phyloP scores from a whole-genome alignment of 2,888 invertebrate genomes.

The Stramonita haemastoma region DNA sequence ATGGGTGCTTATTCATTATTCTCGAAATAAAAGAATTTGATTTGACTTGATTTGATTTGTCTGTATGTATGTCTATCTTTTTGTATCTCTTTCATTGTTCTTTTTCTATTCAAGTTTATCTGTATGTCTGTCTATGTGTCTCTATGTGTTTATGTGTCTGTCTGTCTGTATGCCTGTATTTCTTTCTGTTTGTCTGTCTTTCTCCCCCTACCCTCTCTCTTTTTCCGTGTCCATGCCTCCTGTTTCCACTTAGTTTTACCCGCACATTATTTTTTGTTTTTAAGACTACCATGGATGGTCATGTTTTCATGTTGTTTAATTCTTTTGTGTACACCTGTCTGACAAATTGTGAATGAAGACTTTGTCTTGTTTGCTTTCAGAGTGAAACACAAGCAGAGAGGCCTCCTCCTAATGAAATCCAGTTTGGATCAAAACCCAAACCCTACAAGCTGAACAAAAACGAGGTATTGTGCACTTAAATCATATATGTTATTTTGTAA shows the following conservation, averaged over 20 bases:
- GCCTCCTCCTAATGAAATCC: conserved; percentile 74
- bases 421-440: conserved; percentile 71
- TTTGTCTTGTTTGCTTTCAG: conserved; percentile 59
- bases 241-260: background rate
- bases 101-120: background rate
- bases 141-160: background rate
- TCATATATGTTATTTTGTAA: no score
- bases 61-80: background rate
- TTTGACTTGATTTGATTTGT: no score
- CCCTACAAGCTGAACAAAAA: conserved; percentile 75
- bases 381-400: conserved; percentile 73
- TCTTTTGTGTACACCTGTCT: no score
- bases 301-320: no score
- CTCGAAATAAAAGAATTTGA: no score
- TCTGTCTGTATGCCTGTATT: background rate
- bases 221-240: background rate
- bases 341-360: background rate
- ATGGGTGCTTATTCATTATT: no score
- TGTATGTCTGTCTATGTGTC: background rate
- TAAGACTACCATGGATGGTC: no score
- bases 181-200: background rate
- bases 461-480: conserved; percentile 72
- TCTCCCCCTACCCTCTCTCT: no score
- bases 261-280: no score
- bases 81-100: background rate